These are phyloP conservation scores for Oreochromis mossambicus DNA, from an alignment of 2,797 vertebrate species.

Conservation along the genomic window DNA sequence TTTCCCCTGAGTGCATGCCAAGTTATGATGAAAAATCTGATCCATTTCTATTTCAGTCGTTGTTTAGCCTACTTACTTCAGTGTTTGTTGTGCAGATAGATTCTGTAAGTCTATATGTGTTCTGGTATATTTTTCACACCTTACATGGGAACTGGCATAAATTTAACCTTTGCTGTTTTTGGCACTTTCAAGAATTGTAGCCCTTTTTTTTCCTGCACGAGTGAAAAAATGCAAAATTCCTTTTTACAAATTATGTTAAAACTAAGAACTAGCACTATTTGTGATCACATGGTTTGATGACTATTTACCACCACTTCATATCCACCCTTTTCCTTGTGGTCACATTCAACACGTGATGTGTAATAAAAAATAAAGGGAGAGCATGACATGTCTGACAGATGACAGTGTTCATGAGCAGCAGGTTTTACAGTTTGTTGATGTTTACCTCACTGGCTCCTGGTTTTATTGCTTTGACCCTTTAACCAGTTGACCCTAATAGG, in stretches of 20 bases:
- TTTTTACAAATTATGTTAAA: background rate
- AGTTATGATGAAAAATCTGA: slow-evolving; percentile 61
- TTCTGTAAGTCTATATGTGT: slow-evolving; percentile 62
- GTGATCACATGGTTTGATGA: background rate
- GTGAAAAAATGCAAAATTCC: background rate
- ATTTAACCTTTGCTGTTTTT: slow-evolving; percentile 42
- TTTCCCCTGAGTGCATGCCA: slow-evolving; percentile 25
- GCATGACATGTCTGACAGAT: background rate
- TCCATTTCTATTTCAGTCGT: slow-evolving; percentile 70
- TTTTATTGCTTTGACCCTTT: slow-evolving; percentile 44
- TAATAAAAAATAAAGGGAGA: background rate
- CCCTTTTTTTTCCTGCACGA: background rate
- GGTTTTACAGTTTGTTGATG: slow-evolving; percentile 47
- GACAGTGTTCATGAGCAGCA: background rate
- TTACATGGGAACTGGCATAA: slow-evolving; percentile 54
- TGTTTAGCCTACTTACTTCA: slow-evolving; percentile 50
- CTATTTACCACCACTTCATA: background rate
- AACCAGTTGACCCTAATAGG: slow-evolving; percentile 49
- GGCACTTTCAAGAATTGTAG: background rate
- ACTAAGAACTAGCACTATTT: background rate
- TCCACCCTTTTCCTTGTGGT: background rate
- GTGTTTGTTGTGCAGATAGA: slow-evolving; percentile 62
- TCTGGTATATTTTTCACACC: slow-evolving; percentile 56
- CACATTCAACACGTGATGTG: background rate
- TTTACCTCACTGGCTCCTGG: background rate